Evolutionary conservation across 2,113 vertebrate genomes (phyloP).

Genomic region (Myanophis thanlyinensis): DNA sequence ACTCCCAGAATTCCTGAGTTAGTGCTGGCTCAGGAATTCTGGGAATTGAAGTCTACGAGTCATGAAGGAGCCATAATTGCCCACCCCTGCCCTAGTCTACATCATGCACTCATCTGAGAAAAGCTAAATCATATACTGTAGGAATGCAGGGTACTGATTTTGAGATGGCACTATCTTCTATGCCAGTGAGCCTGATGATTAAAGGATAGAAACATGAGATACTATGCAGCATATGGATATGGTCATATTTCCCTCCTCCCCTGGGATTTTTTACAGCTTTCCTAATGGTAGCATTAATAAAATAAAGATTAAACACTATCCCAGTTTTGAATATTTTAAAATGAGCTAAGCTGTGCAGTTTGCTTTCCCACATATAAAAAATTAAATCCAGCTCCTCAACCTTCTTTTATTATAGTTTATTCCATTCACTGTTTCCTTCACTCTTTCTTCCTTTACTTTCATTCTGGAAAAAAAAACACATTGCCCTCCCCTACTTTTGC

Average conservation of each 20-base stretch:
- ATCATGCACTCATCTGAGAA: background rate
- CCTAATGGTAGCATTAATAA: background rate
- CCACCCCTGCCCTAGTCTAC: background rate
- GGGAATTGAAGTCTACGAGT: too few relatives aligned
- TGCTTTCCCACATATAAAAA: background rate
- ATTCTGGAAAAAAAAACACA: background rate
- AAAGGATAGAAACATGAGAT: background rate
- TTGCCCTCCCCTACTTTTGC: background rate
- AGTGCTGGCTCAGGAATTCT: too few relatives aligned
- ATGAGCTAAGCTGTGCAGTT: background rate
- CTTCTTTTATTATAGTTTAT: conserved; percentile 13
- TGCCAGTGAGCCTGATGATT: background rate
- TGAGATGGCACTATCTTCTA: background rate
- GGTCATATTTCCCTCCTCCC: background rate
- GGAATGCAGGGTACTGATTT: background rate
- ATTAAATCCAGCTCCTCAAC: background rate
- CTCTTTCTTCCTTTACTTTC: rapidly evolving
- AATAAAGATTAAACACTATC: conserved; percentile 6
- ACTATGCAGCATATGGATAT: background rate
- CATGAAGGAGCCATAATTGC: too few relatives aligned
- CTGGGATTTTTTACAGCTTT: background rate
- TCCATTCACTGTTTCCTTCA: background rate
- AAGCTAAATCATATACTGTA: background rate
- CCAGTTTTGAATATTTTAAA: background rate
- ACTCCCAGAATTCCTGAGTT: too few relatives aligned